Percentiles rank a stretch among this genome's conserved stretches.
phyloP scores from a whole-genome alignment of 1,140 invertebrate genomes.

The Tenebrio molitor region DNA sequence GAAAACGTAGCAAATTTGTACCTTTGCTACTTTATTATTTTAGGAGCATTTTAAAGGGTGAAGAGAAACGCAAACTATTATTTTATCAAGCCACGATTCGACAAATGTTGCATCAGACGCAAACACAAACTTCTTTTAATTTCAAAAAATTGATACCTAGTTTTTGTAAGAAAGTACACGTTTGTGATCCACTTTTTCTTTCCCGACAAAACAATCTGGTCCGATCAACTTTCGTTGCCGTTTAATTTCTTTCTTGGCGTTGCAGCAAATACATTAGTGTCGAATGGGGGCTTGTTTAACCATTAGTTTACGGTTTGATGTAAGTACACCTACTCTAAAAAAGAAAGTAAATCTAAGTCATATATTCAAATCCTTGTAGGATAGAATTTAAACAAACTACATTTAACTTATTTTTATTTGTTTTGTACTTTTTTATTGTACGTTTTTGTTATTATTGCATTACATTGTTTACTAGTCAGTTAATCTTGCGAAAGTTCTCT shows the following conservation, averaged over 20 bases:
- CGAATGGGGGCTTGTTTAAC: too few species aligned
- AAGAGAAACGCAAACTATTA: neutral
- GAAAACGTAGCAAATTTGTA: constrained; percentile 50
- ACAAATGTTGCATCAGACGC: too few species aligned
- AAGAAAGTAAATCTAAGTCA: constrained; percentile 29
- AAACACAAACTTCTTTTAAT: too few species aligned
- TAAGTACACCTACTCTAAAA: neutral
- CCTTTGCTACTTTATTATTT: constrained; percentile 51
- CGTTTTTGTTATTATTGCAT: neutral
- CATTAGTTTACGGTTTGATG: too few species aligned
- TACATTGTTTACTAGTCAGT: constrained; percentile 26
- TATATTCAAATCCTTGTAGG: constrained; percentile 32
- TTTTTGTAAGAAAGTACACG: too few species aligned
- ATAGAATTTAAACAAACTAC: constrained; percentile 10
- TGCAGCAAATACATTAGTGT: too few species aligned
- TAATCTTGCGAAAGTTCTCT: constrained; percentile 5
- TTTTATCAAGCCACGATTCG: too few species aligned
- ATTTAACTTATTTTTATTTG: constrained; percentile 3
- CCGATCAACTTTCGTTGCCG: too few species aligned
- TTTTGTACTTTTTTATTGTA: constrained; percentile 47
- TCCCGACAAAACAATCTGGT: too few species aligned
- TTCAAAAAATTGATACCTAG: too few species aligned
- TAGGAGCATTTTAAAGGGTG: constrained; percentile 23
- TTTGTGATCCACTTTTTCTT: too few species aligned
- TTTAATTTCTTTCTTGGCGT: too few species aligned